phyloP scores from a whole-genome alignment of 1,140 invertebrate genomes.

The Magallana ariakensis region DNA sequence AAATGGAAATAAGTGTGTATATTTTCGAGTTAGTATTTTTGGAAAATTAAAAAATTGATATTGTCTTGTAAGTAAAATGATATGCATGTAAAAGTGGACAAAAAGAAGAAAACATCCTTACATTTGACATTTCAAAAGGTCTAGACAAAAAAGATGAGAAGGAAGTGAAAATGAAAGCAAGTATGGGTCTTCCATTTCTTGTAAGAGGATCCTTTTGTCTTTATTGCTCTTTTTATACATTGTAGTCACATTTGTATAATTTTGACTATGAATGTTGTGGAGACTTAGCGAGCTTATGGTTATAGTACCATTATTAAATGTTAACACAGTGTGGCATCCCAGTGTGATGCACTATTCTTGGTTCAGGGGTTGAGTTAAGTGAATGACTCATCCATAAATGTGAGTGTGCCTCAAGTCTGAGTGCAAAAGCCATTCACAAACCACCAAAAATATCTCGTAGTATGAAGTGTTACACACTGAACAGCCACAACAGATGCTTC shows the following conservation, averaged over 20 bases:
- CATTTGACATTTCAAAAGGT: too few relatives aligned
- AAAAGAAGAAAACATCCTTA: too few relatives aligned
- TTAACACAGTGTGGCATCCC: not conserved
- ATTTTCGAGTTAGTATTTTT: too few relatives aligned
- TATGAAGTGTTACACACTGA: not conserved
- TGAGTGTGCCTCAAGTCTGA: not conserved
- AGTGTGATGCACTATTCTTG: conserved; percentile 2
- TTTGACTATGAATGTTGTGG: not conserved
- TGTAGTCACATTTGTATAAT: not conserved
- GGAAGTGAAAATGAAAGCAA: too few relatives aligned
- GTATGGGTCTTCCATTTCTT: not conserved
- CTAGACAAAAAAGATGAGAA: too few relatives aligned
- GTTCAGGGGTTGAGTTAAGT: not conserved
- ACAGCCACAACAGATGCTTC: not conserved
- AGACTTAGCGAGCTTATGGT: not conserved
- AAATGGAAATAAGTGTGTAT: too few relatives aligned
- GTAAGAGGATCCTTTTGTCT: not conserved
- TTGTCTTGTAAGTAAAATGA: too few relatives aligned
- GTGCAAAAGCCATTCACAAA: conserved; percentile 11
- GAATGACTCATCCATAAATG: conserved; percentile 2
- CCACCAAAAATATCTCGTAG: not conserved
- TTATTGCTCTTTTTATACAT: not conserved
- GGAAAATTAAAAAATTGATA: too few relatives aligned
- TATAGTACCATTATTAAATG: too few relatives aligned
- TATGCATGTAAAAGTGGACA: too few relatives aligned